Evolutionary conservation across 2,888 invertebrate species (phyloP).

Genomic region (Tyria jacobaeae): DNA sequence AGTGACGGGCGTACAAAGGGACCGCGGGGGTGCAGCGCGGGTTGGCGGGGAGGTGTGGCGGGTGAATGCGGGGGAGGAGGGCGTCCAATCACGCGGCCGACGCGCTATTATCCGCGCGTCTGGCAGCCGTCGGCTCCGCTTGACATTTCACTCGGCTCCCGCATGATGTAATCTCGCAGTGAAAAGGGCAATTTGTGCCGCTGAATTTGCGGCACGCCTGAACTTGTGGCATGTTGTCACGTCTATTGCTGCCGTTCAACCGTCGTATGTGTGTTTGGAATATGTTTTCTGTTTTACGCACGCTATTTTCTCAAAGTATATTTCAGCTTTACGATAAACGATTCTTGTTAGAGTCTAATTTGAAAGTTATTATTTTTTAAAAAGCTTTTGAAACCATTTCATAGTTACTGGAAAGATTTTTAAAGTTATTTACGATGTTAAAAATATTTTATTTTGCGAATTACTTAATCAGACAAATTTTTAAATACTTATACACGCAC

Average conservation of each 20-base stretch:
- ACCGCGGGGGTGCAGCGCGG: slow-evolving; percentile 67
- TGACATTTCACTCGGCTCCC: slow-evolving; percentile 87
- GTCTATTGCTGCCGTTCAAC: slow-evolving; percentile 66
- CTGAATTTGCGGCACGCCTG: slow-evolving; percentile 85
- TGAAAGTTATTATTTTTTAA: slow-evolving; percentile 30
- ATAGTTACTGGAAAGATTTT: too few species aligned
- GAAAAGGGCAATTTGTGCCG: slow-evolving; percentile 87
- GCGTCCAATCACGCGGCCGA: slow-evolving; percentile 86
- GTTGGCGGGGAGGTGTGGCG: slow-evolving; percentile 55
- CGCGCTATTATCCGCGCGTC: slow-evolving; percentile 87
- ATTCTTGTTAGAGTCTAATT: slow-evolving; percentile 53
- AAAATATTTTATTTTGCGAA: slow-evolving; percentile 12
- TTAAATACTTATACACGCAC: too few species aligned
- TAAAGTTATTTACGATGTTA: slow-evolving; percentile 11
- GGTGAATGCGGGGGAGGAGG: slow-evolving; percentile 66
- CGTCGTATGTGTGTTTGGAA: slow-evolving; percentile 51
- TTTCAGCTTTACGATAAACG: slow-evolving; percentile 41
- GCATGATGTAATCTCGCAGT: slow-evolving; percentile 87
- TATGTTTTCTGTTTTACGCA: slow-evolving; percentile 51
- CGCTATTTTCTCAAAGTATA: slow-evolving; percentile 36
- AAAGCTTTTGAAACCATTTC: slow-evolving; percentile 22
- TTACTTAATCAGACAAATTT: slow-evolving; percentile 15
- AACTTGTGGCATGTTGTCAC: slow-evolving; percentile 82
- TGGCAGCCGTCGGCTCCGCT: slow-evolving; percentile 86
- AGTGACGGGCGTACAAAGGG: slow-evolving; percentile 83